Conservation (phyloP, 2,888 invertebrate genomes). For the Latrodectus hesperus region DNA sequence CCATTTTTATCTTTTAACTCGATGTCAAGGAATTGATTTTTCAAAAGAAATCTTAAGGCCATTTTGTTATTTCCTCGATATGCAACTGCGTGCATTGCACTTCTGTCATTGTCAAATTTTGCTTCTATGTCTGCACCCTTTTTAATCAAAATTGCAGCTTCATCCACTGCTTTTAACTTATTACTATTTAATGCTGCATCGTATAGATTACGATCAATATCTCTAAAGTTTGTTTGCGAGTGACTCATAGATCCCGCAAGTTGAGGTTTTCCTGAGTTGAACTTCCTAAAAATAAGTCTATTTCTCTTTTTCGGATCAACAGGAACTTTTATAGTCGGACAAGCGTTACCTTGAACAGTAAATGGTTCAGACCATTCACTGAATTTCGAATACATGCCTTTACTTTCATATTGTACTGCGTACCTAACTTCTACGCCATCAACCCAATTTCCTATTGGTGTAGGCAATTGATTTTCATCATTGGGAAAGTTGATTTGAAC, state of each 20-base stretch:
- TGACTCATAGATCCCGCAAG: not conserved
- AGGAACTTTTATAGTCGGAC: not conserved
- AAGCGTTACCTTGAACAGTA: not conserved
- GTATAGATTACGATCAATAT: not conserved
- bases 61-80: not conserved
- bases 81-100: not conserved
- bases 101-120: not conserved
- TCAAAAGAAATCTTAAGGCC: not conserved
- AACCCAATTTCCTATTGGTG: not conserved
- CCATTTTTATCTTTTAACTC: not conserved
- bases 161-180: not conserved
- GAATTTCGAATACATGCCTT: not conserved
- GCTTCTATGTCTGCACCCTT: not conserved
- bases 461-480: not conserved
- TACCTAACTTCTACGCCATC: not conserved
- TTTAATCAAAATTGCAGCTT: not conserved
- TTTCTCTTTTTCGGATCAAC: not conserved
- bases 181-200: not conserved
- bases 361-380: constrained; percentile 7
- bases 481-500: not conserved
- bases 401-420: not conserved
- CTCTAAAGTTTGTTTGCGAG: not conserved
- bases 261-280: not conserved
- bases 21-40: not conserved
- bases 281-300: constrained; percentile 1